Conservation (phyloP, 2,888 invertebrate species). For the Oeneis ivallda region DNA sequence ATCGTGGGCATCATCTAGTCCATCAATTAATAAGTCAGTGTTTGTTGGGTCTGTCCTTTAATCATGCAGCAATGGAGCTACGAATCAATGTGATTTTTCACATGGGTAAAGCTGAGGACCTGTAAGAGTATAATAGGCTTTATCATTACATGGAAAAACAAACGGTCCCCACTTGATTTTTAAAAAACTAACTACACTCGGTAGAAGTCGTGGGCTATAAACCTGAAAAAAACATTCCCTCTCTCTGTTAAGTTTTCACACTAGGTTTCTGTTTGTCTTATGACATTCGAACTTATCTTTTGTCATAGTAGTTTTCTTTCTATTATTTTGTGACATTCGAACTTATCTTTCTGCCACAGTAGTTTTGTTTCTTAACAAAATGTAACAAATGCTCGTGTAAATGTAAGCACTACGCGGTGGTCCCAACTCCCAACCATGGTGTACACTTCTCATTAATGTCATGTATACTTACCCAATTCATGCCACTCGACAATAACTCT, state of each 20-base stretch:
- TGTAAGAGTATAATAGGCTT: too few species aligned
- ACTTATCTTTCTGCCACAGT: not conserved
- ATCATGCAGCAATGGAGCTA: too few species aligned
- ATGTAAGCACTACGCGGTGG: constrained; percentile 45
- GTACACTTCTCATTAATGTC: constrained; percentile 32
- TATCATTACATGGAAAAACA: too few species aligned
- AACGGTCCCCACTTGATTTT: too few species aligned
- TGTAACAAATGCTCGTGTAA: constrained; percentile 36
- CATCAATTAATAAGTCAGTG: too few species aligned
- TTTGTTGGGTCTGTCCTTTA: too few species aligned
- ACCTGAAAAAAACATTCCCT: not conserved
- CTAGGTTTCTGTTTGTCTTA: not conserved
- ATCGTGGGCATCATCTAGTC: too few species aligned
- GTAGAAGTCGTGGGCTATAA: too few species aligned
- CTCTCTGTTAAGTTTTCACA: not conserved
- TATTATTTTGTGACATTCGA: not conserved
- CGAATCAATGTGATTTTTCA: too few species aligned
- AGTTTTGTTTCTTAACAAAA: constrained; percentile 30
- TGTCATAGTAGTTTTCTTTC: constrained; percentile 19
- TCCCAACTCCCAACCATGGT: constrained; percentile 40
- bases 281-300: not conserved
- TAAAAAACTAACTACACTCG: too few species aligned
- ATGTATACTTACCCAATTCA: constrained; percentile 14
- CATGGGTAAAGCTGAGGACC: too few species aligned
- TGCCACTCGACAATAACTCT: constrained; percentile 16